phyloP scores from a whole-genome alignment of 2,888 invertebrate genomes.

The Chironomus tentans region DNA sequence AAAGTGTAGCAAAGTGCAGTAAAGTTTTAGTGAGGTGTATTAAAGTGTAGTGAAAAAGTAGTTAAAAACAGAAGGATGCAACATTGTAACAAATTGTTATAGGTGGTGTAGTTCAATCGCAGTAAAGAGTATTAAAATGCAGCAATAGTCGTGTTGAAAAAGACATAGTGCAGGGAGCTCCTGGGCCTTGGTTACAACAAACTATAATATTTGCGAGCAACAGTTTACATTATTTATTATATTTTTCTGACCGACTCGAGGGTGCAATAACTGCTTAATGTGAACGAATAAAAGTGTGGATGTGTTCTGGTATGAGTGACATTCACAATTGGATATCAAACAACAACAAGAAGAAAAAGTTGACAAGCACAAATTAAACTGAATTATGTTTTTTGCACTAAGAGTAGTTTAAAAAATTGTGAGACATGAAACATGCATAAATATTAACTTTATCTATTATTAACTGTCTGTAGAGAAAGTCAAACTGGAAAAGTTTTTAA shows the following conservation, averaged over 20 bases:
- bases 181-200: too few relatives aligned
- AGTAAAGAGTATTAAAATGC: too few relatives aligned
- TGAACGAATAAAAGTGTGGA: neutral
- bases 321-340: neutral
- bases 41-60: too few relatives aligned
- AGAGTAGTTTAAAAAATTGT: neutral
- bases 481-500: neutral
- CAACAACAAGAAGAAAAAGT: neutral
- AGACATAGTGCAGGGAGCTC: too few relatives aligned
- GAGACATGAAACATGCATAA: neutral
- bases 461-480: too few relatives aligned
- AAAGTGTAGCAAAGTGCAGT: too few relatives aligned
- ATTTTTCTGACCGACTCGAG: neutral
- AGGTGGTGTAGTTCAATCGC: too few relatives aligned
- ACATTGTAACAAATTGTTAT: too few relatives aligned
- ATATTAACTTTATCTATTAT: too few relatives aligned
- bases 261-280: neutral
- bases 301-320: neutral
- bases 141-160: too few relatives aligned
- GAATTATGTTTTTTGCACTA: neutral
- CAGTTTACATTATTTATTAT: conserved; percentile 26
- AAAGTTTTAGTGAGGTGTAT: too few relatives aligned
- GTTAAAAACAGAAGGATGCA: too few relatives aligned
- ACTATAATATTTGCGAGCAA: conserved; percentile 16
- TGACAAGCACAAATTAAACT: conserved; percentile 1